Evolutionary conservation across 1,140 invertebrate genomes (phyloP), one percentile per base, ranked within the genome.

Genomic region (Bombus impatiens): DNA sequence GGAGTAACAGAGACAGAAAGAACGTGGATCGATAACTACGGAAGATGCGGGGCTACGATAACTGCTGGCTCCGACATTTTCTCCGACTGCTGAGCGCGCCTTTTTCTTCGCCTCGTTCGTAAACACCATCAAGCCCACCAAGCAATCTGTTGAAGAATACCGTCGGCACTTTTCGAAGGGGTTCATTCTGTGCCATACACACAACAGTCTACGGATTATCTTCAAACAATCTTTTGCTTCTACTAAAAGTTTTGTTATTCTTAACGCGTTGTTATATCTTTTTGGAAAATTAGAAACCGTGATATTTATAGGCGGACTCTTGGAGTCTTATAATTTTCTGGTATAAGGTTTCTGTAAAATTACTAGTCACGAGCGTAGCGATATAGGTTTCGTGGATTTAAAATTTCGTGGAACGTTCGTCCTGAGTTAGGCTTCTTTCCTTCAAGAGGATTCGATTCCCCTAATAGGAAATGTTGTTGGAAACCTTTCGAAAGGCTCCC

Each of bases 1-100:
- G 62, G 79, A 86, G 78, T 62, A 32, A 76, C n/a, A 65, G 75
- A 77, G 47, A 77, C 47, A 37, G 75, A 28, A 57, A 32, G 25
- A n/a, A 10, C 22, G 78, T 79, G 82, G 88, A 91, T 91, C 89
- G 89, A 91, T 86, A 88, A 87, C 88, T 57, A 79, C 68, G 68
- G 81, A 87, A 90, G 90, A 90, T 90, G 86, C 82, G 89, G 86
- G 82, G 74, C 77, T 79, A 78, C 90, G 91, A 92, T 92, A 91
- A 86, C 75, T 74, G 81, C 75, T 68, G 10, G 37, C 44, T 87
- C 80, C 79, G 79, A 82, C 83, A 76, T 88, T 83, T 89, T 91
- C 88, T 91, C 82, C 80, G 74, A 70, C 67, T 81, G 85, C 65
- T 86, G 47, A 32, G 65, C 82, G 74, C 75, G 78, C n/a, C 28